Base-by-base conservation (phyloP, 2,797 vertebrate species). In the Dendrocincla fuliginosa region DNA sequence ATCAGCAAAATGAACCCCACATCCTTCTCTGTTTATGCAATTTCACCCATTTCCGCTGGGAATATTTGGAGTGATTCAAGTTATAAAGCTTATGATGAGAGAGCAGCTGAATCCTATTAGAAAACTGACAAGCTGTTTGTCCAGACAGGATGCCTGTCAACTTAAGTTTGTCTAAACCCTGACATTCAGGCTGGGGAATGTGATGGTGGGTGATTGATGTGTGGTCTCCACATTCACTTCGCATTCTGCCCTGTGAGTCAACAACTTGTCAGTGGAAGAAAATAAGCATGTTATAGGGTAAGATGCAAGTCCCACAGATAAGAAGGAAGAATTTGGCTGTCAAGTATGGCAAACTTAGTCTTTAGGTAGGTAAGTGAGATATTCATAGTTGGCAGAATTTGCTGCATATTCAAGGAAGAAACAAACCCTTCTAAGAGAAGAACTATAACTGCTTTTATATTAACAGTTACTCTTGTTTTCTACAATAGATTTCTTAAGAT, bases 191-290 rank as follows among this genome's bases (percentile, higher is more conserved):
- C 42, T 44, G 35, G 30, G 32, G 50, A 77, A 85, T 35, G 65
- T 84, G 92, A 76, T 53, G 59, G 37, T 19, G 59, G 11, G 24
- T 84, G 84, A 91, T 25, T 53, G 69, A 94, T 60, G 49, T 6
- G 7, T 42, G 15, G 71, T 70, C 24, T 65, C 73, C 61, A 41
- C 57, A 33, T 71, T 87, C 1, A 0, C 59, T 89, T 92, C 71
- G 80, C 41, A 61, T 87, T 94, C 53, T 75, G 17, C 78, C 46
- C 2, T 0, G 23, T 42, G 35, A 94, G 39, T n/a, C 84, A 90
- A 85, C 71, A 77, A 23, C 64, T 44, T 94, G 84, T 77, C 89
- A 81, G 18, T 41, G 46, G 33, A 47, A 95, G 71, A 92, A 94
- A 89, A 87, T 80, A 50, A 77, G 61, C 37, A 6, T 19, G 20